Conservation (phyloP, 2,888 invertebrate species). For the Schrankia costaestrigalis region DNA sequence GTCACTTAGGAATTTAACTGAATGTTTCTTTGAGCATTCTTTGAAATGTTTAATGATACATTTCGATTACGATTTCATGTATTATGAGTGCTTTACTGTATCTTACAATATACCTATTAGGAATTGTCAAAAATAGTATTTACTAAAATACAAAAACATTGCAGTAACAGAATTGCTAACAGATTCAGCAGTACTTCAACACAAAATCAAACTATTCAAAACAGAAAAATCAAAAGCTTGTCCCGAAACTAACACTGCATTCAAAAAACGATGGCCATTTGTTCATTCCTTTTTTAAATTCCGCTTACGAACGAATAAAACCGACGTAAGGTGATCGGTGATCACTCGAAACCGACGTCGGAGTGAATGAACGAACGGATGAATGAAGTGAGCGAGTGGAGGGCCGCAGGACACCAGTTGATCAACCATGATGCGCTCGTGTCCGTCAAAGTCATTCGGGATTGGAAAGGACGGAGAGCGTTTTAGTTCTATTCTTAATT, state of each 20-base stretch:
- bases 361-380: constrained; percentile 52
- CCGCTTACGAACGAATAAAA: constrained; percentile 42
- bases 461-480: constrained; percentile 46
- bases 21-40: too few relatives aligned
- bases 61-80: too few relatives aligned
- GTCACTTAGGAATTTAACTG: too few relatives aligned
- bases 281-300: constrained; percentile 44
- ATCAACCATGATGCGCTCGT: constrained; percentile 71
- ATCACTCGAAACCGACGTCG: constrained; percentile 71
- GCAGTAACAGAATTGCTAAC: too few relatives aligned
- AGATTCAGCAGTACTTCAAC: too few relatives aligned
- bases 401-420: constrained; percentile 72
- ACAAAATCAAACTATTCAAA: neutral
- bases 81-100: too few relatives aligned
- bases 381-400: constrained; percentile 62
- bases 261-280: constrained; percentile 25
- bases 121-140: too few relatives aligned
- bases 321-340: constrained; percentile 67
- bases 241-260: constrained; percentile 17
- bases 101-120: too few relatives aligned
- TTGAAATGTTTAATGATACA: too few relatives aligned
- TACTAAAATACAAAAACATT: too few relatives aligned
- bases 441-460: constrained; percentile 66
- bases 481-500: constrained; percentile 12
- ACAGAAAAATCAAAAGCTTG: neutral